phyloP scores from a whole-genome alignment of 2,113 vertebrate species.

The Cavia aperea region DNA sequence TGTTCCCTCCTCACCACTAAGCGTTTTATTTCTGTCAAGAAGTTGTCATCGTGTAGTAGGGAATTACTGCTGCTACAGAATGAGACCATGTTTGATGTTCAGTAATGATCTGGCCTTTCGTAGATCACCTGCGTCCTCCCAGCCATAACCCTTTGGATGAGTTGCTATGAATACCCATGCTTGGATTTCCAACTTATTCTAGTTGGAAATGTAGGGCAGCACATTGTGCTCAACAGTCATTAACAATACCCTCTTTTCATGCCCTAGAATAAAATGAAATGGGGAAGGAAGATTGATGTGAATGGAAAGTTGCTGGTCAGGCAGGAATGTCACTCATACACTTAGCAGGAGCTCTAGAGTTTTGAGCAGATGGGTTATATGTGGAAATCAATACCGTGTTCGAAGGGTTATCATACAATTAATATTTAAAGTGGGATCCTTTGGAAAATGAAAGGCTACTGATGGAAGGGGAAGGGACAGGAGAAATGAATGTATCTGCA shows the following conservation, averaged over 20 bases:
- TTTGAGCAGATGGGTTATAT: background rate
- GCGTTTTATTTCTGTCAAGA: background rate
- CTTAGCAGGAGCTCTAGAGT: background rate
- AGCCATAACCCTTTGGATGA: background rate
- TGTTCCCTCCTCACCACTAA: background rate
- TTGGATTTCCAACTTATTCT: background rate
- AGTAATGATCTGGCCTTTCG: background rate
- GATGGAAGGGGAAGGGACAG: background rate
- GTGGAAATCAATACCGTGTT: background rate
- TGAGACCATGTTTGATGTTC: background rate
- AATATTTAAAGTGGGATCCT: background rate
- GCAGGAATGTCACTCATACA: background rate
- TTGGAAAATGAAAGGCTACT: background rate
- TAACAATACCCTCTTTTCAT: background rate
- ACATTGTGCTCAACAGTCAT: background rate
- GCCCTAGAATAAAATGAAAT: background rate
- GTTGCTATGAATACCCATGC: background rate
- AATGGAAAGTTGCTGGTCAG: background rate
- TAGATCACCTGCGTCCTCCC: background rate
- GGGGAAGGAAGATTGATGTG: background rate
- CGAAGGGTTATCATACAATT: background rate
- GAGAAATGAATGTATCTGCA: background rate
- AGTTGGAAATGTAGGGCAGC: background rate
- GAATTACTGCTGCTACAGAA: background rate
- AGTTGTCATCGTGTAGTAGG: background rate